Evolutionary conservation across 2,888 invertebrate species (phyloP).

Genomic region (Drosophila imparisetae): DNA sequence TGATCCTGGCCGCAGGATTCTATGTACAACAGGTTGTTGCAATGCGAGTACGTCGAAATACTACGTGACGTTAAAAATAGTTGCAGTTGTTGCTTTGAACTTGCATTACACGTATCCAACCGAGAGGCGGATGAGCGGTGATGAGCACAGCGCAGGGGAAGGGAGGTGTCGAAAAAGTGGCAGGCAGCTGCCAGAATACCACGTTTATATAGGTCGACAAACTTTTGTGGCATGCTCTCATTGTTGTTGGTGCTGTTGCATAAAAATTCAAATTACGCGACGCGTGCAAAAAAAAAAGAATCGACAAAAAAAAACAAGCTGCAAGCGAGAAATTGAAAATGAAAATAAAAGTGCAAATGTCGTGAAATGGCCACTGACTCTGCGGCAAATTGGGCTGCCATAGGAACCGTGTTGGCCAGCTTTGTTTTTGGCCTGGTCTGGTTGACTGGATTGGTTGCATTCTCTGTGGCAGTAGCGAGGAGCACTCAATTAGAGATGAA

Average conservation of each 20-base stretch:
- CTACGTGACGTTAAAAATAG: constrained; percentile 76
- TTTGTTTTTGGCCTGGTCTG: constrained; percentile 4
- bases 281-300: constrained; percentile 53
- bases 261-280: constrained; percentile 80
- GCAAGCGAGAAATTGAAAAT: constrained; percentile 35
- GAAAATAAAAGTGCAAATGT: constrained; percentile 78
- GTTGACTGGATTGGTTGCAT: constrained; percentile 7
- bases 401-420: not conserved
- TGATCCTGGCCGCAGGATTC: constrained; percentile 60
- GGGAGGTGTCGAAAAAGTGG: not conserved
- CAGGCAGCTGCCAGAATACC: constrained; percentile 55
- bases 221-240: constrained; percentile 73
- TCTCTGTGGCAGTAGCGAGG: constrained; percentile 6
- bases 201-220: constrained; percentile 79
- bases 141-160: not conserved
- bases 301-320: constrained; percentile 7
- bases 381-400: not conserved
- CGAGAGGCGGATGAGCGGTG: constrained; percentile 3
- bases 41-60: constrained; percentile 44
- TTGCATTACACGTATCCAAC: constrained; percentile 77
- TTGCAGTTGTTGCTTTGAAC: constrained; percentile 68
- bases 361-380: constrained; percentile 48
- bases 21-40: constrained; percentile 76
- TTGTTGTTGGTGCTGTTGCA: constrained; percentile 60
- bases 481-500: constrained; percentile 30